Evolutionary conservation across 2,888 invertebrate species (phyloP), one percentile per base, ranked within the genome.

Genomic region (Drosophila ezoana): DNA sequence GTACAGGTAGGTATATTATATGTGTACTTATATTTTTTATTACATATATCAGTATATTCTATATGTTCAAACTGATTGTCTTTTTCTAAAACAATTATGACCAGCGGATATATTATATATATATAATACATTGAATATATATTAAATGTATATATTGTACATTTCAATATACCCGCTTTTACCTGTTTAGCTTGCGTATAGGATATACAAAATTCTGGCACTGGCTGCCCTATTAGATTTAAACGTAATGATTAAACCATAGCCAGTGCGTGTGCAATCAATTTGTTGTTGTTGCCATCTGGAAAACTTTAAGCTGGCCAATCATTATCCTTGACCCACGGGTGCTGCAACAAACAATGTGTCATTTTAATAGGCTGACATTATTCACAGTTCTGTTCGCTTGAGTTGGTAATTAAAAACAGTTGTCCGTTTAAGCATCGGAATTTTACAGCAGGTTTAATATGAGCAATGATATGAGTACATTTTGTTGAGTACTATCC

Each of bases 161-260:
- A 14, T 2, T 38, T 23, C 1, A 1, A 20, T 10, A 41, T 53
- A 5, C 41, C 10, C 32, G 1, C 0, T 6, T 14, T 33, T 11
- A 8, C n/a, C 35, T 23, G 16, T 23, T 23, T 13, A 5, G 14
- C 13, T 13, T 4, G 4, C 5, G 1, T 23, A 11, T 13, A 54
- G 44, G 54, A 35, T 54, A 54, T 54, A 49, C 44, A 35, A 41
- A 13, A 54, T 58, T 60, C 40, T 52, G 59, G 33, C 49, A 47
- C 62, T 60, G 58, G 43, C 43, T 61, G 68, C 62, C 59, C 75
- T 77, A 84, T 80, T 81, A 81, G 84, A 84, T 84, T 84, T 89
- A 84, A 84, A 85, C 73, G 81, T 81, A 84, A 79, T 89, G 84
- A 84, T 84, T 89, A 89, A 89, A 65, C 77, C 74, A 18, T 58